Evolutionary conservation across 1,140 invertebrate species (phyloP), one percentile per base, ranked within the genome.

Genomic region (Caenorhabditis brenneri): DNA sequence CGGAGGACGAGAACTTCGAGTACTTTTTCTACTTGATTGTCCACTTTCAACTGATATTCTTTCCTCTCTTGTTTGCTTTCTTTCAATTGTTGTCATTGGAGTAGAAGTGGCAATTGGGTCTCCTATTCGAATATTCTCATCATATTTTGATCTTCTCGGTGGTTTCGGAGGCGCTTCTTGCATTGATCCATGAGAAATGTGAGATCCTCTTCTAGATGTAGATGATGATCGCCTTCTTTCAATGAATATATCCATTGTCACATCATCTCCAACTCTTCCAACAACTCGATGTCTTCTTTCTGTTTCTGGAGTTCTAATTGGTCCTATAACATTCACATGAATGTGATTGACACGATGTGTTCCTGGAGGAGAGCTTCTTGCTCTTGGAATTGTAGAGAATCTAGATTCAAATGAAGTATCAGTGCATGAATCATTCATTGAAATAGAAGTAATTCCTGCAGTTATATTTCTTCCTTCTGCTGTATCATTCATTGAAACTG

Each of bases 11-110:
- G 65, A 16, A 42, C 65, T 74, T 74, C 65, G 16, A 1, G 65
- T 74, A 74, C 65, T 74, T 24, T 74, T 74, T 22, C 65, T n/a
- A 27, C 65, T 74, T 15, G 65, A 74, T 74, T 74, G 19, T 36
- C 65, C 65, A 74, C 65, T 74, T 74, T 74, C 65, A 46, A 29
- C 33, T 74, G 65, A 74, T 5, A 74, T n/a, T 74, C 65, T 46
- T 27, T 74, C 65, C 9, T 74, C 65, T 42, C 65, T 74, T 27
- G 65, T 74, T 29, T 74, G 65, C 22, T 74, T 74, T 74, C 65
- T 74, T 42, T 74, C 65, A 9, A 74, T 74, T 74, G 65, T 74
- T 74, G 65, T 74, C 65, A 74, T 74, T 74, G 65, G 65, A 19
- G 65, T 74, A 12, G 65, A 74, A n/a, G 65, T 74, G 33, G 65